A percentile compares a stretch with the other conserved stretches of the same genome.
phyloP scores from a whole-genome alignment of 2,113 vertebrate species.

The Rhinoptilus africanus region DNA sequence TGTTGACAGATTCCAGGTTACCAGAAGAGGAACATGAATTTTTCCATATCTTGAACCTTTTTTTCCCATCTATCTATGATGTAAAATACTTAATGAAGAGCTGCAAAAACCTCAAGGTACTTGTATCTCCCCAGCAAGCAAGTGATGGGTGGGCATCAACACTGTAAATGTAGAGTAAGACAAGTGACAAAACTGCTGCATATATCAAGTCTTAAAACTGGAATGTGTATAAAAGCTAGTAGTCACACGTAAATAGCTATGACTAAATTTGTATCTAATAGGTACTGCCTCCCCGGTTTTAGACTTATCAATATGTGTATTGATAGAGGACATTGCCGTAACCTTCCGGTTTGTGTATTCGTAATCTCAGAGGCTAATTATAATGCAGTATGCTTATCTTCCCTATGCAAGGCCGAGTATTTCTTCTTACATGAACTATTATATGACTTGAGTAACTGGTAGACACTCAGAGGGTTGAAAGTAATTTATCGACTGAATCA shows the following conservation, averaged over 20 bases:
- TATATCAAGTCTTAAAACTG: background rate
- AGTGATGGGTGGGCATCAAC: background rate
- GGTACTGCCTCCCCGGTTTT: background rate
- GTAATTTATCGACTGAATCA: slow-evolving; percentile 3
- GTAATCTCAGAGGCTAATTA: background rate
- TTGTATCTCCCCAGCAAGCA: background rate
- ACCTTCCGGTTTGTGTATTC: background rate
- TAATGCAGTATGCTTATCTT: background rate
- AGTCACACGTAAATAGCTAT: background rate
- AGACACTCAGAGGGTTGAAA: background rate
- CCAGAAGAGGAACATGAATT: slow-evolving; percentile 98
- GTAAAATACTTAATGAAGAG: slow-evolving; percentile 99
- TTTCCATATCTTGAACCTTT: slow-evolving; percentile 96
- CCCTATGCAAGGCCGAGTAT: background rate
- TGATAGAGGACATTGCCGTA: background rate
- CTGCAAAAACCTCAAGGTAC: slow-evolving; percentile 98
- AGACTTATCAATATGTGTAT: background rate
- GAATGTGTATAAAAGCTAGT: background rate
- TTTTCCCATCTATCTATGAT: slow-evolving; percentile 97
- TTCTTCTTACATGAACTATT: background rate
- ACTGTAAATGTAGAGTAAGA: background rate
- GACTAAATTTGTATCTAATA: background rate
- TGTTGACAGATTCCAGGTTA: slow-evolving; percentile 91
- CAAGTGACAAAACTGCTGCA: background rate
- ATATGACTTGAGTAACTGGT: background rate